A percentile compares a stretch with the other conserved stretches of the same genome.
These are phyloP conservation scores for Parasteatoda tepidariorum DNA, from an alignment of 1,140 invertebrate species.

Conservation along the genomic window DNA sequence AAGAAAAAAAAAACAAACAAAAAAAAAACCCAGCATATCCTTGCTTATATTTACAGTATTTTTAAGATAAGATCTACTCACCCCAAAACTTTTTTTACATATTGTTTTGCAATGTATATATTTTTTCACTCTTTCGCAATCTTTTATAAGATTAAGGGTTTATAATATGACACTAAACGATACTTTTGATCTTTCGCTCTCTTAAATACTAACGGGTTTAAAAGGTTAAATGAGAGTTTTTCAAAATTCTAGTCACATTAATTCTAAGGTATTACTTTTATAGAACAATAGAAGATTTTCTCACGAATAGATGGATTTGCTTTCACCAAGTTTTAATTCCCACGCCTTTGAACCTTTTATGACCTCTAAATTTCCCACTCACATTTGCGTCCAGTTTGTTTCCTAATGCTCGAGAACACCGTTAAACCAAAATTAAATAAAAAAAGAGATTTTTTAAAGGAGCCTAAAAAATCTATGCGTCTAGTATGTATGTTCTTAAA, in stretches of 20 bases:
- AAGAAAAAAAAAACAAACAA: too few species aligned
- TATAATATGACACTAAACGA: not conserved
- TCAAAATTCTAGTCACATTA: slow-evolving; percentile 7
- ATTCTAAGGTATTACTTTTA: slow-evolving; percentile 1
- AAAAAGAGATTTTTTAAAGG: not conserved
- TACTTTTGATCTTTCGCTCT: slow-evolving; percentile 1
- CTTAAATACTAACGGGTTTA: slow-evolving; percentile 10
- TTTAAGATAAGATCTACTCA: too few species aligned
- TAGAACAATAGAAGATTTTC: slow-evolving; percentile 18
- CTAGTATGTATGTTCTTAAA: not conserved
- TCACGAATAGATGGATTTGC: slow-evolving; percentile 24
- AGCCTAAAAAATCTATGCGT: too few species aligned
- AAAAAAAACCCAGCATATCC: too few species aligned
- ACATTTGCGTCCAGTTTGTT: slow-evolving; percentile 25
- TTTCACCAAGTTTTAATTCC: slow-evolving; percentile 37
- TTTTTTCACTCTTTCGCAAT: not conserved
- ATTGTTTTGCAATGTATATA: not conserved
- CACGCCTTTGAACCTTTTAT: slow-evolving; percentile 32
- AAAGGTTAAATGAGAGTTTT: slow-evolving; percentile 35
- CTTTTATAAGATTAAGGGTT: slow-evolving; percentile 4
- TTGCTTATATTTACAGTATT: too few species aligned
- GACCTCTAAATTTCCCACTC: slow-evolving; percentile 31
- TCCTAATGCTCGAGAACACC: slow-evolving; percentile 31
- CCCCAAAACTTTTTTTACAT: too few species aligned
- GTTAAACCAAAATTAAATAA: not conserved